Base-by-base conservation (phyloP, 2,797 vertebrate species). In the Microctenopoma lineatum region DNA sequence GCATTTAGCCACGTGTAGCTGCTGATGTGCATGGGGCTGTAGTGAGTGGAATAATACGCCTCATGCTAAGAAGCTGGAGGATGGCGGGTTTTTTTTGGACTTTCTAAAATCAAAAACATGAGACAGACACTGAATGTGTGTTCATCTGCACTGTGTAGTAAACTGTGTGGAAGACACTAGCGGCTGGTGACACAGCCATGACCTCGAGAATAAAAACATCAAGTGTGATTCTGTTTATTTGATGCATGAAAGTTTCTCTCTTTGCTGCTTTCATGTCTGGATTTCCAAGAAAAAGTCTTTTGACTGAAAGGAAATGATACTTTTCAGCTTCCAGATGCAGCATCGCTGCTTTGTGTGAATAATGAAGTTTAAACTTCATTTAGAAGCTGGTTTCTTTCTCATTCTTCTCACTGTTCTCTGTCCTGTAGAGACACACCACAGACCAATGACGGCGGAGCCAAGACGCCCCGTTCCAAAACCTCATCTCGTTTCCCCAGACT, bases 401-500 rank as follows among this genome's bases (percentile, higher is more conserved):
- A 29, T 44, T 73, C 21, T 73, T 75, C 46, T 70, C 78, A 62
- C 77, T 76, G 64, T 86, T 39, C 68, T 55, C 47, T 66, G 50
- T 69, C 53, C 39, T 71, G 62, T 79, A 99, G 98, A 52, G 97
- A 99, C 81, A 80, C 95, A 0, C 87, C 95, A 7, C 90, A 95
- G 60, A 78, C 91, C 8, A 94, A 90, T 50, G 97, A 99, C 0
- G 57, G 92, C 0, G 89, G 84, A 34, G 80, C 83, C 90, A 97
- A 95, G 91, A 94, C 90, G 26, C 93, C 46, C n/a, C 93, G 91
- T 39, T 93, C 95, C 7, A 96, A 93, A 83, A 94, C 85, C 1
- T 90, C 94, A 1, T 85, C 96, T 0, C 96, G 95, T 36, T 98
- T 98, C 83, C 93, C 97, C 41, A 94, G 93, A 73, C 93, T 98